Evolutionary conservation across 1,140 invertebrate species (phyloP).

Genomic region (Anastrepha ludens): DNA sequence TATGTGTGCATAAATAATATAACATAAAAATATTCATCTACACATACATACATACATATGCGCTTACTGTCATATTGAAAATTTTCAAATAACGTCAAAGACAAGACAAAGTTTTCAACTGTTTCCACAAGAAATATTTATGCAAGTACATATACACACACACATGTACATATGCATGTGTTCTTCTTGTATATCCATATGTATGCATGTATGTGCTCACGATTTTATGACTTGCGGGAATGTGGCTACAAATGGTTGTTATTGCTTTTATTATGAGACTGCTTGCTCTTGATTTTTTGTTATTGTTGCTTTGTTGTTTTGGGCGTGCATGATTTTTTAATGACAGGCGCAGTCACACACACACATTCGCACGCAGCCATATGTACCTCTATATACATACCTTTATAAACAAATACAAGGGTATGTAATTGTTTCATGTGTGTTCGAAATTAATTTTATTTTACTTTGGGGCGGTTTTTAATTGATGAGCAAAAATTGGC

Average conservation of each 20-base stretch:
- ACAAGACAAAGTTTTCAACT: conserved; percentile 47
- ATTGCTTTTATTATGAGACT: conserved; percentile 30
- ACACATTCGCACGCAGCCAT: background rate
- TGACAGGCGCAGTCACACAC: background rate
- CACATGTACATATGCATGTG: background rate
- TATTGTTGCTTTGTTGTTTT: conserved; percentile 7
- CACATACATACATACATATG: background rate
- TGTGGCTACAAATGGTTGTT: conserved; percentile 33
- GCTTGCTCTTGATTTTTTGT: background rate
- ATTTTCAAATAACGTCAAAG: conserved; percentile 46
- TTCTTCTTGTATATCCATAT: background rate
- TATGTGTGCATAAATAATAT: background rate
- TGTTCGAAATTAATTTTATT: conserved; percentile 46
- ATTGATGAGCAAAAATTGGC: conserved; percentile 46
- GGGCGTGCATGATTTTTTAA: conserved; percentile 51
- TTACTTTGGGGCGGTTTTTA: conserved; percentile 52
- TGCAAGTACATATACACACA: background rate
- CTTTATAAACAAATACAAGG: background rate
- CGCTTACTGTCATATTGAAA: background rate
- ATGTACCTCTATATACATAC: background rate
- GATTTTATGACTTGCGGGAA: conserved; percentile 25
- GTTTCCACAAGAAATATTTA: conserved; percentile 18
- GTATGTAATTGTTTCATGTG: background rate
- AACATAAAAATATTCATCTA: too few relatives aligned
- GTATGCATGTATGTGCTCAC: background rate